phyloP scores from a whole-genome alignment of 2,888 invertebrate genomes.

The Adineta ricciae region DNA sequence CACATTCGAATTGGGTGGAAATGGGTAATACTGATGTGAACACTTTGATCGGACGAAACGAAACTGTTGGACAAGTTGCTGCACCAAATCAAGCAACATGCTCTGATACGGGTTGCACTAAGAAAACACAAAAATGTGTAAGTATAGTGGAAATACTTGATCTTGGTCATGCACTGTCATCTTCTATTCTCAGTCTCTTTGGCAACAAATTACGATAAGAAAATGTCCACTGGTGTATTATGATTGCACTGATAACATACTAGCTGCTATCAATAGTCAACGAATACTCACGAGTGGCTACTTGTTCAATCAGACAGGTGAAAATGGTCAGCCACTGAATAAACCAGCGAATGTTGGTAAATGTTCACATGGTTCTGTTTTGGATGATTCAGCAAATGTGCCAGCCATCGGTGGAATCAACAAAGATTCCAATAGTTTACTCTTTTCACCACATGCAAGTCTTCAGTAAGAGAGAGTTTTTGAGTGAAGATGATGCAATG shows the following conservation, averaged over 20 bases:
- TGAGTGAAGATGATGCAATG: too few relatives aligned
- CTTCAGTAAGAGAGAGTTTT: not conserved
- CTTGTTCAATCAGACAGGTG: constrained; percentile 22
- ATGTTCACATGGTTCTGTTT: constrained; percentile 40
- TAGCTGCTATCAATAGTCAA: not conserved
- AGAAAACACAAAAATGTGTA: not conserved
- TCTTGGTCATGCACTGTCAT: not conserved
- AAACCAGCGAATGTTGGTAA: constrained; percentile 34
- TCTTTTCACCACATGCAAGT: constrained; percentile 31
- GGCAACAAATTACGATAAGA: not conserved
- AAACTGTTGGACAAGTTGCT: not conserved
- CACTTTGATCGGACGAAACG: not conserved
- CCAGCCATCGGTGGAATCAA: constrained; percentile 40
- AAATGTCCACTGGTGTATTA: constrained; percentile 28
- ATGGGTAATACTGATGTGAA: not conserved
- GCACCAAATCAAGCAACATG: not conserved
- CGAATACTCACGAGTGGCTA: constrained; percentile 20
- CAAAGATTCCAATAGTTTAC: constrained; percentile 37
- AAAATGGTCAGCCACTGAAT: not conserved
- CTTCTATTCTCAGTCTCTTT: not conserved
- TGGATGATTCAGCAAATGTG: constrained; percentile 35
- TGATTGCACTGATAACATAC: constrained; percentile 23
- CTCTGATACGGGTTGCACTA: not conserved
- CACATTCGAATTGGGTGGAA: not conserved
- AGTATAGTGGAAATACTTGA: not conserved